A percentile compares a stretch with the other conserved stretches of the same genome.
Conservation (phyloP, 2,797 vertebrate species). For the Meriones psammophilus region DNA sequence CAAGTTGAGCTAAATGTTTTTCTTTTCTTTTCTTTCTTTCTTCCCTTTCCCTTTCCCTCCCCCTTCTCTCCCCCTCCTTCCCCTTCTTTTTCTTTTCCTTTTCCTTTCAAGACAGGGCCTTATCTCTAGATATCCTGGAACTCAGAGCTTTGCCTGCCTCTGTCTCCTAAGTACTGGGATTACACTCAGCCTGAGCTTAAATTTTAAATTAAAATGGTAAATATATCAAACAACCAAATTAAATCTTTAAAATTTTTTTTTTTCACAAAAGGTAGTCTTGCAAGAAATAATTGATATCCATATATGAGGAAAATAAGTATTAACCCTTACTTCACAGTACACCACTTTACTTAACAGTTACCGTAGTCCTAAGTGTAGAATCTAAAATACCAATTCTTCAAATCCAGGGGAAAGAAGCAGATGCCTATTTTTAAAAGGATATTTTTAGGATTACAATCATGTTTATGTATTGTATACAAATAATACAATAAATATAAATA, state of each 20-base stretch:
- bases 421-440: constrained; percentile 31
- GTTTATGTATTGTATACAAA: constrained; percentile 1
- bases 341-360: neutral
- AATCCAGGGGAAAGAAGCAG: neutral
- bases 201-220: constrained; percentile 50
- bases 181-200: neutral
- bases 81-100: too few relatives aligned
- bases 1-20: neutral
- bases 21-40: too few relatives aligned
- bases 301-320: neutral
- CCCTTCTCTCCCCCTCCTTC: accelerated
- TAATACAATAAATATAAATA: too few relatives aligned
- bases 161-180: neutral
- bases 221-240: constrained; percentile 27
- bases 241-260: neutral
- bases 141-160: neutral
- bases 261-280: constrained; percentile 11
- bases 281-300: constrained; percentile 49
- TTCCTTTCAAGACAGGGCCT: neutral
- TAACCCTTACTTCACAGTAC: constrained; percentile 1
- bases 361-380: neutral
- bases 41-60: too few relatives aligned
- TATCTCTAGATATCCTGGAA: neutral
- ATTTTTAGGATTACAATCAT: neutral
- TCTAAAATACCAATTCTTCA: constrained; percentile 24